phyloP scores from a whole-genome alignment of 2,888 invertebrate species.

The Drosophila siamana region DNA sequence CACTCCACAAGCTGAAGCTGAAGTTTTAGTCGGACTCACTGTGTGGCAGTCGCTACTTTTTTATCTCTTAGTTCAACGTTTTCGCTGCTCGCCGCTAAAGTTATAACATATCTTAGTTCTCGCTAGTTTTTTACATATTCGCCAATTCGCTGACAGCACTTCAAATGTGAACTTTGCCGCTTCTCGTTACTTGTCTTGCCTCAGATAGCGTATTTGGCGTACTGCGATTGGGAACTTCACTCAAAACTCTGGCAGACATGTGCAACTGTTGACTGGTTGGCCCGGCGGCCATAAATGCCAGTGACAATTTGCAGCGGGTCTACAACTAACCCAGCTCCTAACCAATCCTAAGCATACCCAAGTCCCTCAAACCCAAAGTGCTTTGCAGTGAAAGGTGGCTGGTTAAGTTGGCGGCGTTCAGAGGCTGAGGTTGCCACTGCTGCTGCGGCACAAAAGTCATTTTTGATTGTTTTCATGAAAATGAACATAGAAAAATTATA shows the following conservation, averaged over 20 bases:
- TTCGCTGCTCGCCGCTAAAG: no score
- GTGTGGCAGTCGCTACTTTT: no score
- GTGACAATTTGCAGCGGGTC: constrained; percentile 72
- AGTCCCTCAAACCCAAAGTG: not conserved
- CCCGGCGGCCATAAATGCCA: constrained; percentile 70
- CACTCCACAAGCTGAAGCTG: no score
- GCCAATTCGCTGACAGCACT: no score
- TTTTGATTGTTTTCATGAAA: constrained; percentile 82
- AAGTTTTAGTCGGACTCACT: no score
- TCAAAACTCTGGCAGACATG: constrained; percentile 32
- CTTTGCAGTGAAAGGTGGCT: constrained; percentile 11
- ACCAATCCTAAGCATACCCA: not conserved
- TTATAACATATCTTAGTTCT: not conserved
- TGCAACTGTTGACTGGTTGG: constrained; percentile 41
- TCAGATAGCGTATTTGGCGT: constrained; percentile 14
- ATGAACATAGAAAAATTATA: constrained; percentile 82
- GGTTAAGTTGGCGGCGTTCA: constrained; percentile 22
- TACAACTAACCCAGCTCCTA: constrained; percentile 13
- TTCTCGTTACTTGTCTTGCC: no score
- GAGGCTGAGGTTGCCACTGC: constrained; percentile 36
- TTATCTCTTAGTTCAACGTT: no score
- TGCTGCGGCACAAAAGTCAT: constrained; percentile 75
- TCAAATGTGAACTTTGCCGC: no score
- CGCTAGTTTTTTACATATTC: no score
- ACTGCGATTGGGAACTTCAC: constrained; percentile 37